These are phyloP conservation scores for Ormyrus pomaceus DNA, from an alignment of 2,888 invertebrate genomes.

Conservation along the genomic window DNA sequence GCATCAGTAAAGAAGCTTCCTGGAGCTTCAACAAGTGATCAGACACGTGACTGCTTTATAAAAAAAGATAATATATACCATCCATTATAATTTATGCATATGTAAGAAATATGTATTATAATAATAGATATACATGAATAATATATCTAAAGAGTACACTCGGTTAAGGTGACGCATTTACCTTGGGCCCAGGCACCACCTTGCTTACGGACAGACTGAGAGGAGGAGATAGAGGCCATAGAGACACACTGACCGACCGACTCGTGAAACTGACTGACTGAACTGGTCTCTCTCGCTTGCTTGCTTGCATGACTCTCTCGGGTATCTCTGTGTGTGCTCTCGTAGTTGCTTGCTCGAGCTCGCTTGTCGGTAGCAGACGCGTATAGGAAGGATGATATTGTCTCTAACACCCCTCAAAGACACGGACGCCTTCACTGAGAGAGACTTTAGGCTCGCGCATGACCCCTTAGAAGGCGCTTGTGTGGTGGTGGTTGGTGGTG, in stretches of 20 bases:
- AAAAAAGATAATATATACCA: slow-evolving; percentile 5
- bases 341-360: not conserved
- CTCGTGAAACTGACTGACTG: slow-evolving; percentile 69
- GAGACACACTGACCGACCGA: slow-evolving; percentile 69
- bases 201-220: slow-evolving; percentile 73
- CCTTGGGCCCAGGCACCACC: slow-evolving; percentile 76
- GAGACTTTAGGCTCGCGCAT: slow-evolving; percentile 42
- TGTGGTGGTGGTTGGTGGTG: slow-evolving; percentile 19
- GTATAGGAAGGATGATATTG: not conserved
- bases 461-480: slow-evolving; percentile 39
- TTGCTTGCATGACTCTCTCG: slow-evolving; percentile 17
- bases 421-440: slow-evolving; percentile 33
- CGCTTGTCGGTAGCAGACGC: not conserved
- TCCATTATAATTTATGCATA: no score
- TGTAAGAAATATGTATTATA: slow-evolving; percentile 5
- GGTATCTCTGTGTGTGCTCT: no score
- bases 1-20: slow-evolving; percentile 15
- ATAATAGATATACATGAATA: slow-evolving; percentile 65
- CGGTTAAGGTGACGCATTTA: slow-evolving; percentile 76
- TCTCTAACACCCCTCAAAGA: slow-evolving; percentile 25
- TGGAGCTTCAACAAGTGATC: not conserved
- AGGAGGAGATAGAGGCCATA: slow-evolving; percentile 57
- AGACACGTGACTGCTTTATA: slow-evolving; percentile 6
- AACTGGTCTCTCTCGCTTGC: slow-evolving; percentile 39
- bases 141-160: slow-evolving; percentile 75